Conservation (phyloP, 2,888 invertebrate genomes). For the Ochropleura leucogaster region DNA sequence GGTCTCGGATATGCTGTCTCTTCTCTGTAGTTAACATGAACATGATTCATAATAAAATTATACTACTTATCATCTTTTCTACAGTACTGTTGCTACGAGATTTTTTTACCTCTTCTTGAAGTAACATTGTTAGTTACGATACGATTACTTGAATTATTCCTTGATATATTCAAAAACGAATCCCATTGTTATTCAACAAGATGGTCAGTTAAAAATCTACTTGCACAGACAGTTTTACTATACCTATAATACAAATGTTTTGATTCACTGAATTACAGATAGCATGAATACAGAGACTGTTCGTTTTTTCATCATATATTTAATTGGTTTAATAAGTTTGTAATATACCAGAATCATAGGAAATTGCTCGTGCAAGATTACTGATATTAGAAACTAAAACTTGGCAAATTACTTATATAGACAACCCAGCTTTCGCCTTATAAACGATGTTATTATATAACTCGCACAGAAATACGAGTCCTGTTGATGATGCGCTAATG, state of each 20-base stretch:
- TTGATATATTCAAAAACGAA: no score
- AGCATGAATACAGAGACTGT: not conserved
- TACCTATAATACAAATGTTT: not conserved
- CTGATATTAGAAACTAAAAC: slow-evolving; percentile 2
- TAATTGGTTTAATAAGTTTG: not conserved
- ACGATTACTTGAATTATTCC: not conserved
- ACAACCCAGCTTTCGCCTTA: not conserved
- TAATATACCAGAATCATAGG: not conserved
- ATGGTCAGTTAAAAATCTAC: not conserved
- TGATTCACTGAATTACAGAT: not conserved
- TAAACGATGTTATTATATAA: slow-evolving; percentile 25
- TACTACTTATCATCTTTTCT: not conserved
- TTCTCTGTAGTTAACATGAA: not conserved
- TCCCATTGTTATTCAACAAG: slow-evolving; percentile 6
- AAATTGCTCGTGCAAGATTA: not conserved
- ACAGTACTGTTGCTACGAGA: not conserved
- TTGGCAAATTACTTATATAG: not conserved
- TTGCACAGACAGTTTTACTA: not conserved
- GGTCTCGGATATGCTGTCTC: not conserved
- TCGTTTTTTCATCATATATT: not conserved
- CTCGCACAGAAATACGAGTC: slow-evolving; percentile 26
- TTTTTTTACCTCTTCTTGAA: not conserved
- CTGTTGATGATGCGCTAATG: slow-evolving; percentile 44
- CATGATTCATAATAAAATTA: slow-evolving; percentile 11
- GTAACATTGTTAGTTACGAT: slow-evolving; percentile 19